These are phyloP conservation scores for Drosophila kikkawai DNA, from an alignment of 1,140 invertebrate genomes.

Conservation along the genomic window DNA sequence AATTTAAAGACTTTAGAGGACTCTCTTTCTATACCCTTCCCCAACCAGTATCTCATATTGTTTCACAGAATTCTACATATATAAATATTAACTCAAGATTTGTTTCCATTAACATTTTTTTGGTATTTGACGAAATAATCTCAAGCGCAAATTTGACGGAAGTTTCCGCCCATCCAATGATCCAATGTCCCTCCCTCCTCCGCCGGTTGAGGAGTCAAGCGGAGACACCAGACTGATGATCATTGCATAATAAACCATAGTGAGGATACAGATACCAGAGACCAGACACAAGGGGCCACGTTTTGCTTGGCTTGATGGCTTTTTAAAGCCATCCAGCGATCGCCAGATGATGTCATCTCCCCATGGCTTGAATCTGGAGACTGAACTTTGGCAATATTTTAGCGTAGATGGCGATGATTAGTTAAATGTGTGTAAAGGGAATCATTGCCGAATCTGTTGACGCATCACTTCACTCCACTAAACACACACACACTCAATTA, in stretches of 20 bases:
- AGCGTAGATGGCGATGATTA: conserved; percentile 55
- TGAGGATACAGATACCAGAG: conserved; percentile 41
- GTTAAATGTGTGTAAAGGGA: conserved; percentile 54
- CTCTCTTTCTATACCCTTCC: too few relatives aligned
- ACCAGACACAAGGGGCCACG: conserved; percentile 30
- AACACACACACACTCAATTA: conserved; percentile 35
- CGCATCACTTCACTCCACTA: conserved; percentile 34
- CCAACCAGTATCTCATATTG: not conserved
- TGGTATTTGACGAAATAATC: conserved; percentile 9
- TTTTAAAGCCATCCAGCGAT: conserved; percentile 43
- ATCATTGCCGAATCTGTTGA: conserved; percentile 34
- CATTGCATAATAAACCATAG: conserved; percentile 71
- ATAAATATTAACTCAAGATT: conserved; percentile 14
- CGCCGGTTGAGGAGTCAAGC: not conserved
- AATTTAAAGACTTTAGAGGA: not conserved
- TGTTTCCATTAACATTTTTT: conserved; percentile 23
- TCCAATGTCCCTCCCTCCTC: not conserved
- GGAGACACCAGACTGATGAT: conserved; percentile 39
- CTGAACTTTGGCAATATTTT: conserved; percentile 68
- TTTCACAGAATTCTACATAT: not conserved
- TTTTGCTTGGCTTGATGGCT: conserved; percentile 52
- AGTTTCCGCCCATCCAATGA: conserved; percentile 38
- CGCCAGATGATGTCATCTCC: conserved; percentile 56
- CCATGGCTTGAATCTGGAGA: conserved; percentile 28
- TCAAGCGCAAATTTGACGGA: conserved; percentile 27